These are phyloP conservation scores for Agrochola litura DNA, from an alignment of 2,888 invertebrate genomes.

Conservation along the genomic window DNA sequence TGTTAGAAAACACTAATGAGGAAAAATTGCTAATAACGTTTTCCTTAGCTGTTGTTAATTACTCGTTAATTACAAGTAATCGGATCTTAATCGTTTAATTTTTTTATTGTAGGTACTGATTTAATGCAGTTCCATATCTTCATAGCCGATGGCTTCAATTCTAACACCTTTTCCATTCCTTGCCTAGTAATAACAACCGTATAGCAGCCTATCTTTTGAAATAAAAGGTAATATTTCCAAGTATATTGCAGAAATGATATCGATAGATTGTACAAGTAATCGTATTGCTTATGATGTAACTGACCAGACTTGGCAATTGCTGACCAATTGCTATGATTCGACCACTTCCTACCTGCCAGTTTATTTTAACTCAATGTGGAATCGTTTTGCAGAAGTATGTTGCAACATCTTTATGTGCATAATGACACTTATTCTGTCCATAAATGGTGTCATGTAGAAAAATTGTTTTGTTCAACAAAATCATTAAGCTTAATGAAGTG, in stretches of 20 bases:
- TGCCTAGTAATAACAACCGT: not conserved
- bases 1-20: constrained; percentile 38
- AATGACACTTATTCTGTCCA: not conserved
- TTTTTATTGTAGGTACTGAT: not conserved
- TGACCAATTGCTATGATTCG: constrained; percentile 9
- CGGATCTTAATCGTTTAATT: constrained; percentile 27
- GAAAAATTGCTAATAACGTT: constrained; percentile 36
- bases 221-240: not conserved
- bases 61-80: constrained; percentile 15
- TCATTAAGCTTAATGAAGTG: not conserved
- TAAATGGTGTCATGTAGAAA: not conserved
- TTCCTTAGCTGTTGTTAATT: constrained; percentile 28
- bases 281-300: constrained; percentile 9
- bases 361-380: constrained; percentile 20
- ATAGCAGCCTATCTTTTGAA: not conserved
- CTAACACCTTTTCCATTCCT: not conserved
- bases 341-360: not conserved
- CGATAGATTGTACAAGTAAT: constrained; percentile 16
- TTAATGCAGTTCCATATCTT: not conserved
- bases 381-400: not conserved
- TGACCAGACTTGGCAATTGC: constrained; percentile 20
- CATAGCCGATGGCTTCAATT: not conserved
- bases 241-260: constrained; percentile 12
- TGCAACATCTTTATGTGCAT: not conserved
- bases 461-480: not conserved